Evolutionary conservation across 2,113 vertebrate genomes (phyloP), one percentile per base, ranked within the genome.

Genomic region (Apteryx mantelli): DNA sequence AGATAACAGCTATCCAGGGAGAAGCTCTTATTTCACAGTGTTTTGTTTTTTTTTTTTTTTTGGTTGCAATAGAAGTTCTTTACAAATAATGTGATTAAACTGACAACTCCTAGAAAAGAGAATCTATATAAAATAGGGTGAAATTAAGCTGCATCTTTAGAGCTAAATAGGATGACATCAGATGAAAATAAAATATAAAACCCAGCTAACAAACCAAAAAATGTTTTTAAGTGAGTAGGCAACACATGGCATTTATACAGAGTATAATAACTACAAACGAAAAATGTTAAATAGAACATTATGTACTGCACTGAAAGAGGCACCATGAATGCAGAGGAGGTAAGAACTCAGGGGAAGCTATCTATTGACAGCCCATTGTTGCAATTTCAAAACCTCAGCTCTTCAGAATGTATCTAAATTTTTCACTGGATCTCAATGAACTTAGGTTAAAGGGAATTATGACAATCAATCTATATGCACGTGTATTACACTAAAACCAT

Each of bases 161-260:
- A 92, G n/a, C 36, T 70, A 86, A 10, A 68, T 0, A 86, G 34
- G 77, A 89, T 94, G 56, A 87, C 86, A 93, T 65, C 53, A 95
- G 70, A 82, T 66, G 89, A 91, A 96, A 96, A 58, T 15, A 91
- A 91, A 94, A 79, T n/a, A 85, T 25, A 61, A 21, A 93, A 28
- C 14, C 25, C 8, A 56, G 34, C 69, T 91, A 82, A 83, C 44
- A 65, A 91, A 77, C 68, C 50, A 15, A 56, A 50, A 70, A 84
- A 40, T 28, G 0, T 66, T 92, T 80, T 71, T 76, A 92, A 94
- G 32, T 46, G 48, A 95, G 34, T 44, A 84, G 73, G 56, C 44
- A 92, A 64, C 32, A 63, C 7, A 55, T 36, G 13, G 44, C 55
- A 56, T 71, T 95, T 71, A 79, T 32, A 82, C 0, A 56, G n/a